Evolutionary conservation across 53 echinoderm and acorn worm species (phyloP), one percentile per base, ranked within the genome.

Genomic region (Stichopus horrens): DNA sequence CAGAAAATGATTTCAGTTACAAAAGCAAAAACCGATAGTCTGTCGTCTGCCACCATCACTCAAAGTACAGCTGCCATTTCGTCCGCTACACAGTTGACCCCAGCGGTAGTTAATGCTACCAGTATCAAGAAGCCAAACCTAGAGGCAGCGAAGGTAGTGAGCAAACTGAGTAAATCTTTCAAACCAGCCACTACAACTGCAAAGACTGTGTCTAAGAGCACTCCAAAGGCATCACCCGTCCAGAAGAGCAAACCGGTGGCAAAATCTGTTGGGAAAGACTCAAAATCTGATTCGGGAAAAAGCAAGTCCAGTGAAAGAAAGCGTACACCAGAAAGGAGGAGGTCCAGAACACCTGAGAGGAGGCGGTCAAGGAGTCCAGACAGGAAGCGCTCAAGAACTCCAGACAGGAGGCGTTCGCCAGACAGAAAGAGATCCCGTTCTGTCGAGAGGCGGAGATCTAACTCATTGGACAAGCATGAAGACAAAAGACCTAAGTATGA

Each of bases 401-500:
- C 77, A 16, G 77, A 76, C 52, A 76, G 77, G 77, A 76, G 77
- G 77, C 77, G 77, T 51, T 63, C 58, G 0, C 8, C 60, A 22
- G 85, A 85, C 7, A 85, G 66, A n/a, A 66, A 85, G 65, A 22
- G 54, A 54, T 51, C 52, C 8, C 57, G 54, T 23, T 51, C 52
- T 7, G 16, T 9, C 4, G 54, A 76, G 52, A 76, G 77, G 77
- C 77, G 77, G 0, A 71, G 71, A 18, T 71, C 71, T 20, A 18
- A 57, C 58, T 81, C 81, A 55, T n/a, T 20, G 6, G 81, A 81
- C 57, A 55, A 53, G 58, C 22, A 81, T 53, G 81, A 81, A 56
- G 85, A 85, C 16, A 85, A 23, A n/a, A 67, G 53, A 52, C 52
- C 22, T 13, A 63, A 13, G 4, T 53, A 59, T 18, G 85, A 85